These are phyloP conservation scores for Himalopsyche kuldschensis DNA, from an alignment of 2,888 invertebrate species.

Conservation along the genomic window DNA sequence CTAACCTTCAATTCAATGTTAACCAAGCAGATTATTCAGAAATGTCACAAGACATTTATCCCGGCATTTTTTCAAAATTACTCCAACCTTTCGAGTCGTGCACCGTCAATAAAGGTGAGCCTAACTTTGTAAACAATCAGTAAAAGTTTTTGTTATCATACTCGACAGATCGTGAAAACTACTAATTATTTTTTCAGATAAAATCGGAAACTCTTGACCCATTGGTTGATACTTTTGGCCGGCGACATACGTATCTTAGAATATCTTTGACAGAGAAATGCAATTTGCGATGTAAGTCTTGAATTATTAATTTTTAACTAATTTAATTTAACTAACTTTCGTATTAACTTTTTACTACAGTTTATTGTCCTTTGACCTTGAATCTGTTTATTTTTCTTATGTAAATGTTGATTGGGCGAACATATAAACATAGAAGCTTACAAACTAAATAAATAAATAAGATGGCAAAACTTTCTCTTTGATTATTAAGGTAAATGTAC, in stretches of 20 bases:
- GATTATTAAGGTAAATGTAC: no score
- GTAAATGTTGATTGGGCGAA: no score
- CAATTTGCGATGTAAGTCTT: constrained; percentile 91
- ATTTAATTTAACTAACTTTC: no score
- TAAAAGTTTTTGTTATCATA: background rate
- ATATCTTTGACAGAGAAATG: constrained; percentile 96
- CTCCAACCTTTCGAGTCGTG: background rate
- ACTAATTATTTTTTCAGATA: constrained; percentile 11
- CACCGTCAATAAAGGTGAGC: background rate
- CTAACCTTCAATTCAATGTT: background rate
- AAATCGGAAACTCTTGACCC: constrained; percentile 18
- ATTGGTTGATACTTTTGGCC: constrained; percentile 73
- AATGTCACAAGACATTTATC: background rate
- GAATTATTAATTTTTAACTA: background rate
- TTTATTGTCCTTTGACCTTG: no score
- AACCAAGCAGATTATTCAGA: background rate
- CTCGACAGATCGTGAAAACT: background rate
- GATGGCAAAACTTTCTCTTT: no score
- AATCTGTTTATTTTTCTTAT: no score
- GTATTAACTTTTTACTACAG: no score
- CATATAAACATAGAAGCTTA: no score
- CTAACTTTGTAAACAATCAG: background rate
- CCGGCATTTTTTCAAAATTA: background rate
- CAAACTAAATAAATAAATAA: no score
- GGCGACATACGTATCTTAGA: constrained; percentile 89